phyloP scores from a whole-genome alignment of 2,113 vertebrate species.

The Zosterops hypoxanthus region DNA sequence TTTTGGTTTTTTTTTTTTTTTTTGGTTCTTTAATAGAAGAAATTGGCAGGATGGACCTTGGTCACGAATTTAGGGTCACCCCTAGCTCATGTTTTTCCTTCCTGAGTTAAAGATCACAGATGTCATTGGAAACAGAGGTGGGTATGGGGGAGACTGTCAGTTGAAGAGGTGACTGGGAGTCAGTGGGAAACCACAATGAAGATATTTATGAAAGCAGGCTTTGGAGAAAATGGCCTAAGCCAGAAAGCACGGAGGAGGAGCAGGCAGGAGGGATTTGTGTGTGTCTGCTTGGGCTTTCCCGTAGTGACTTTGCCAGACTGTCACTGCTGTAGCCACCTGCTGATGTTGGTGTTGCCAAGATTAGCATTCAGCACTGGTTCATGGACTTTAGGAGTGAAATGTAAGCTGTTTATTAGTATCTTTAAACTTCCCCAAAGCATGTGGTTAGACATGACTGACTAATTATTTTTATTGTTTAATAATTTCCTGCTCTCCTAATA shows the following conservation, averaged over 20 bases:
- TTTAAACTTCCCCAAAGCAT: background rate
- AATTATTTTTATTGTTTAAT: conserved; percentile 20
- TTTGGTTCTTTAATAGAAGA: background rate
- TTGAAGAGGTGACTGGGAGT: background rate
- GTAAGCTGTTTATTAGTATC: background rate
- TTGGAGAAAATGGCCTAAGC: background rate
- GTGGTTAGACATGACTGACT: background rate
- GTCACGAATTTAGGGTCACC: background rate
- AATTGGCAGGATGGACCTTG: background rate
- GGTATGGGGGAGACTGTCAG: rapidly evolving
- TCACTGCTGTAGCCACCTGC: background rate
- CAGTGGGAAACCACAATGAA: background rate
- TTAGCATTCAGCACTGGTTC: background rate
- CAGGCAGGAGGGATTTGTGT: background rate
- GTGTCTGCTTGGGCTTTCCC: background rate
- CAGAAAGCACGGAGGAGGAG: background rate
- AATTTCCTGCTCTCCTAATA: conserved; percentile 5
- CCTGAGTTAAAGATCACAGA: background rate
- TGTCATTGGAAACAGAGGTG: background rate
- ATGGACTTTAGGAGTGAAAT: background rate
- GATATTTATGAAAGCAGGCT: background rate
- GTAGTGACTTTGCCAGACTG: rapidly evolving
- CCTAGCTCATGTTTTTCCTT: background rate
- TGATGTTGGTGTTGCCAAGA: background rate
- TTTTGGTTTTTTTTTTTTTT: background rate